Evolutionary conservation across 2,113 vertebrate species (phyloP), one percentile per base, ranked within the genome.

Genomic region (Pseudorectes ferrugineus): DNA sequence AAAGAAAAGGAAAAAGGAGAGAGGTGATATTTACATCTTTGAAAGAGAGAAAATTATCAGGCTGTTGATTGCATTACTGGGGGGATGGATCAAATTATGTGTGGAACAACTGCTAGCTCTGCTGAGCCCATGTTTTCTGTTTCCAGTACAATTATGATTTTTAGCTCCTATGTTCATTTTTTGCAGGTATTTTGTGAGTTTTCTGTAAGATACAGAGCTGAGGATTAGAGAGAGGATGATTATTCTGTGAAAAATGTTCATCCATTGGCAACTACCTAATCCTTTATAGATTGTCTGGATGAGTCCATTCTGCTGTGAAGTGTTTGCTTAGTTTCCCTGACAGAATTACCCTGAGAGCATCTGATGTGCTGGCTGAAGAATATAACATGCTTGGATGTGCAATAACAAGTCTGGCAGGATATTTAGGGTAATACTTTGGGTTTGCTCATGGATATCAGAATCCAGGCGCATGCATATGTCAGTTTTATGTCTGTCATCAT

Each of bases 241-340:
- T 83, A 83, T 83, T 77, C 59, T 58, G 25, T 88, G 78, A 90
- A 75, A 94, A 93, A 88, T 83, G 5, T 66, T 88, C 82, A 88
- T 90, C 63, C 38, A 54, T 31, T 85, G 58, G 73, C 70, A 95
- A 40, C 57, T 35, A 31, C 52, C 25, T 89, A 87, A 91, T 93
- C 73, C 87, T 84, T 89, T 84, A 78, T 85, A 87, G 89, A 93
- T 89, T 85, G 77, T 70, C 45, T 61, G 77, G 28, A 73, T 92
- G 77, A 93, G 77, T 88, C 92, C 92, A 93, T 89, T 93, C 81
- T 89, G n/a, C 70, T 91, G 66, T 81, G 85, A 91, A 93, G 48
- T 85, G 87, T 94, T 96, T 95, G 76, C 80, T 71, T 71, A 71
- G 61, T 78, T 95, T 93, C 89, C 62, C 85, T 75, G 73, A 57